Percentiles rank a stretch among this genome's conserved stretches.
Conservation (phyloP, 2,888 invertebrate genomes). For the Gymnoscelis rufifasciata region DNA sequence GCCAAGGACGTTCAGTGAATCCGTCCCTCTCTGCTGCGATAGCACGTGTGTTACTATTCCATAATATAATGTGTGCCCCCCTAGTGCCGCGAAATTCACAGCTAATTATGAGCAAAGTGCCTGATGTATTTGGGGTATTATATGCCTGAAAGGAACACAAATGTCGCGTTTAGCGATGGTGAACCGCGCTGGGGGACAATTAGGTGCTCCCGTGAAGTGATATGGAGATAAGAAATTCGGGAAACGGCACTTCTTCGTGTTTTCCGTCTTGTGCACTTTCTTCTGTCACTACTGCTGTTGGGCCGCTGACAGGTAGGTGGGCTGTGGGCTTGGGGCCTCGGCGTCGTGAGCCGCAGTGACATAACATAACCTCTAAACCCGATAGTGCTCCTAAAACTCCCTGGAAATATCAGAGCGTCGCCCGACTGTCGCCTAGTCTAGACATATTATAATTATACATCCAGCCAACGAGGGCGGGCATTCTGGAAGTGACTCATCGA, state of each 20-base stretch:
- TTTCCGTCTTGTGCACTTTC: conserved; percentile 69
- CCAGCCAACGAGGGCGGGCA: conserved; percentile 63
- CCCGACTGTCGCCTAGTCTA: conserved; percentile 71
- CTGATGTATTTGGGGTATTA: conserved; percentile 70
- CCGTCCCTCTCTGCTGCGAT: conserved; percentile 78
- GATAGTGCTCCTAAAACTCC: conserved; percentile 11
- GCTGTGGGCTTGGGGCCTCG: conserved; percentile 6
- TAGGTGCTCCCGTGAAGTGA: conserved; percentile 65
- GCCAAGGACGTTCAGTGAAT: conserved; percentile 79
- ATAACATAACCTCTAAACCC: conserved; percentile 20
- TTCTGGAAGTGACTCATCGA: conserved; percentile 67
- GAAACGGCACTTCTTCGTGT: conserved; percentile 63
- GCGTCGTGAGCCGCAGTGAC: conserved; percentile 24
- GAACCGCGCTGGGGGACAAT: conserved; percentile 62
- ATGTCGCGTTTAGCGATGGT: conserved; percentile 62
- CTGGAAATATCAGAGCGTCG: conserved; percentile 50
- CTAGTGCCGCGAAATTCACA: conserved; percentile 74
- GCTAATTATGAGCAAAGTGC: conserved; percentile 76
- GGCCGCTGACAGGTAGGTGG: conserved; percentile 60
- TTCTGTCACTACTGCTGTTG: conserved; percentile 57
- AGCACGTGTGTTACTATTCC: conserved; percentile 78
- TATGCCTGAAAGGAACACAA: conserved; percentile 68
- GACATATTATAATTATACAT: conserved; percentile 73
- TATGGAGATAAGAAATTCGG: conserved; percentile 71
- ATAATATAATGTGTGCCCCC: conserved; percentile 77